A percentile compares a stretch with the other conserved stretches of the same genome.
These are phyloP conservation scores for Onychostruthus taczanowskii DNA, from an alignment of 2,113 vertebrate species.

Conservation along the genomic window DNA sequence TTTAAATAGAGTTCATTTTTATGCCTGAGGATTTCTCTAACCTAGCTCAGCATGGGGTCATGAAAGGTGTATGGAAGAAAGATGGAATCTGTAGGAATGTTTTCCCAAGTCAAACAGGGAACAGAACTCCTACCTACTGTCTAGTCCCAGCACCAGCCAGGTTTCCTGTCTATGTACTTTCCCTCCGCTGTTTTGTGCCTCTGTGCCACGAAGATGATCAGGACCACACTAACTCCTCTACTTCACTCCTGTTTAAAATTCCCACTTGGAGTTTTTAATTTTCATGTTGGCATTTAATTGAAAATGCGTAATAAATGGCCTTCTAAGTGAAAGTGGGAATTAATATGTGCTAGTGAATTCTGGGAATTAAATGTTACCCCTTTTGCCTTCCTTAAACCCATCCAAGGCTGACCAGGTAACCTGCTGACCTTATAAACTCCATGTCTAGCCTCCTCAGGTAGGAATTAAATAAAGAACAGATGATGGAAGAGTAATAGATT, in stretches of 20 bases:
- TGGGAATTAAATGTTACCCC: neutral
- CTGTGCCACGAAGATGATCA: neutral
- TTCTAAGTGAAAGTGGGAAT: neutral
- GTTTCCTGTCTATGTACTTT: neutral
- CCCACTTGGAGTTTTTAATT: neutral
- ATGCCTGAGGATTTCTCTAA: neutral
- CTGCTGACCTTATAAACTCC: neutral
- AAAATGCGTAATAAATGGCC: neutral
- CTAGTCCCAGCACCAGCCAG: neutral
- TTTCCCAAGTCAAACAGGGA: neutral
- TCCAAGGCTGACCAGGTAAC: neutral
- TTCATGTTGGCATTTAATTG: neutral
- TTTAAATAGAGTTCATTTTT: neutral
- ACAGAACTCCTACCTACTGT: neutral
- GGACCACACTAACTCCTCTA: neutral
- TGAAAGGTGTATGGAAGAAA: neutral
- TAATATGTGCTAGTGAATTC: neutral
- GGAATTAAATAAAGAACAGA: neutral
- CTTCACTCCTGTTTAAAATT: neutral
- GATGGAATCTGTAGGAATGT: neutral
- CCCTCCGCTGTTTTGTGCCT: neutral
- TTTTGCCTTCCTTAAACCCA: neutral
- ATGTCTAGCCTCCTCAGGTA: neutral
- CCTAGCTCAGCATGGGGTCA: neutral
- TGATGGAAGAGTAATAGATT: neutral